A percentile compares a stretch with the other conserved stretches of the same genome.
Evolutionary conservation across 2,797 vertebrate species (phyloP).

Genomic region (Hylomyscus alleni): DNA sequence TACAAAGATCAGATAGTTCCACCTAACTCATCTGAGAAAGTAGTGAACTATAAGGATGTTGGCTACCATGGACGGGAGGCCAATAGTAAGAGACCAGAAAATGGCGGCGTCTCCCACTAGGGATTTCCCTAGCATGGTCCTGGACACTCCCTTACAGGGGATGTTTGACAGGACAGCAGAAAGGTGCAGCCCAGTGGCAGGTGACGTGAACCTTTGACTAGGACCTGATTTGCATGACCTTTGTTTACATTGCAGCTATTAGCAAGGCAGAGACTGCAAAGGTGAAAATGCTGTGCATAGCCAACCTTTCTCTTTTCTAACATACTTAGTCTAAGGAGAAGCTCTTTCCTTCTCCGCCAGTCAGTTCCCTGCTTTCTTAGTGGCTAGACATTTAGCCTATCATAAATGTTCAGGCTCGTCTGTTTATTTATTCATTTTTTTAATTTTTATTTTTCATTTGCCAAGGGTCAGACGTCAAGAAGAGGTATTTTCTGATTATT

Average conservation of each 20-base stretch:
- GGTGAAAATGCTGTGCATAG: too few species aligned
- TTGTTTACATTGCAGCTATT: neutral
- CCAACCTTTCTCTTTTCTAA: neutral
- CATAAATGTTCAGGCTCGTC: neutral
- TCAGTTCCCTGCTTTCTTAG: neutral
- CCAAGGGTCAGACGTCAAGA: neutral
- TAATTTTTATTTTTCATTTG: neutral
- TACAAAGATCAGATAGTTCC: neutral
- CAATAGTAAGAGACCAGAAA: neutral
- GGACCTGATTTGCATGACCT: too few species aligned
- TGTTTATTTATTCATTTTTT: neutral
- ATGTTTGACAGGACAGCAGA: neutral
- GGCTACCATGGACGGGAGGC: neutral
- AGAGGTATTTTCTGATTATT: neutral
- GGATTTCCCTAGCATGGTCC: neutral
- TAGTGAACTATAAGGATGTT: slow-evolving; percentile 40
- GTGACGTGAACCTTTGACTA: neutral
- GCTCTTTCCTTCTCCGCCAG: neutral
- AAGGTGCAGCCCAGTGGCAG: neutral
- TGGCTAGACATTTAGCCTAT: neutral
- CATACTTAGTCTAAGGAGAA: neutral
- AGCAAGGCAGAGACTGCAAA: neutral
- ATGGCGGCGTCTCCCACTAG: neutral
- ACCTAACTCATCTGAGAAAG: slow-evolving; percentile 40
- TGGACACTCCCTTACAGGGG: neutral